These are phyloP conservation scores for Actenoides lindsayi DNA, from an alignment of 2,113 vertebrate species.

Conservation along the genomic window DNA sequence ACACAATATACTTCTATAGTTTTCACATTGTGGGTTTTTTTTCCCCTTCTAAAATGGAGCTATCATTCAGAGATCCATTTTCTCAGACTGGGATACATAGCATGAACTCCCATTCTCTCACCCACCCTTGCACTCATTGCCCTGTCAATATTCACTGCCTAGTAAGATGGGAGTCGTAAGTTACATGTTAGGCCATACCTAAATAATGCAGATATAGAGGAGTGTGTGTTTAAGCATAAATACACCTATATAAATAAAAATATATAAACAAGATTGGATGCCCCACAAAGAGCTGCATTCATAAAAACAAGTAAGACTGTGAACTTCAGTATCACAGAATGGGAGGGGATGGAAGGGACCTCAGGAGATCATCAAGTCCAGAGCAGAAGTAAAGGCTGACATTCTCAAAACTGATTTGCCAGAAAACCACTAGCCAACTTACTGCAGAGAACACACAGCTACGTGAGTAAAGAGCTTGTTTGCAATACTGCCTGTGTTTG, in stretches of 20 bases:
- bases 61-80: background rate
- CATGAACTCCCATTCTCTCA: background rate
- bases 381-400: background rate
- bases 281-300: background rate
- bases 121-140: background rate
- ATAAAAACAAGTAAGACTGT: background rate
- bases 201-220: background rate
- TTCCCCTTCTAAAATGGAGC: background rate
- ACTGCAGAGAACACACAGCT: background rate
- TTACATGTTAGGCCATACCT: background rate
- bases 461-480: background rate
- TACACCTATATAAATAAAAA: background rate
- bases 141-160: background rate
- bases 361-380: no score
- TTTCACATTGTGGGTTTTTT: background rate
- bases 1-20: background rate
- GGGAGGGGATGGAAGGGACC: no score
- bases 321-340: background rate
- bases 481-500: fast-evolving
- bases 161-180: background rate
- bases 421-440: background rate
- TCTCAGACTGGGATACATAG: background rate
- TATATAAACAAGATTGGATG: background rate
- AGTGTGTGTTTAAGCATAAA: background rate
- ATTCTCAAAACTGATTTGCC: background rate